Base-by-base conservation (phyloP, 2,888 invertebrate genomes). In the Philereme transversata region DNA sequence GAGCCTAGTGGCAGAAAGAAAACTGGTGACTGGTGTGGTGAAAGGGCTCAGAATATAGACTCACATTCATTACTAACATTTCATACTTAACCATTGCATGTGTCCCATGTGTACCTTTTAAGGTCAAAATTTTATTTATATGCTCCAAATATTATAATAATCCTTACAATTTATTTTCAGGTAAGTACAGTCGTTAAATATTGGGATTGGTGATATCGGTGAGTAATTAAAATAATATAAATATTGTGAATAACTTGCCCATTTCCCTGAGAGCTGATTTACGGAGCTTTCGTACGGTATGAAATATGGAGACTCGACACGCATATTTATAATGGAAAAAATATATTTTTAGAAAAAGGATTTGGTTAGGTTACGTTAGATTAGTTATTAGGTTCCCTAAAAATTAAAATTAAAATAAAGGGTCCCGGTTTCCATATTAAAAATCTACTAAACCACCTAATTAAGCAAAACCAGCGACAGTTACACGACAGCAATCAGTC, bases 111-210 rank as follows among this genome's bases (percentile, higher is more conserved):
- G 48, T n/a, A 59, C 58, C 51, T 51, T 41, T 22, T 41, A 51
- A 47, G 10, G 46, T 41, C 44, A 50, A 56, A 36, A 41, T 44
- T 53, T 49, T 50, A 36, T 33, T 9, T 10, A 40, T 9, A 11
- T 45, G 40, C 60, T 68, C 72, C 50, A 69, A 68, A 63, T 59
- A 68, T 60, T 64, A 48, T 33, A 46, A 67, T 70, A 72, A 70
- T 56, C 52, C 6, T 65, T 60, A 69, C 63, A 68, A 62, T 73
- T 73, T 65, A 56, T 83, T 78, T 51, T 9, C 83, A 84, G 84
- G 84, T 84, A 84, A 82, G 84, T 77, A 63, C 63, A 62, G 60
- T 57, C 55, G 62, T 61, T 57, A 40, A 50, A 61, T 60, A 55
- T 61, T 59, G 58, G 48, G 51, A 50, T 62, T 40, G 46, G 68